These are phyloP conservation scores for Pseudoatta argentina DNA, from an alignment of 1,140 invertebrate genomes.

Conservation along the genomic window DNA sequence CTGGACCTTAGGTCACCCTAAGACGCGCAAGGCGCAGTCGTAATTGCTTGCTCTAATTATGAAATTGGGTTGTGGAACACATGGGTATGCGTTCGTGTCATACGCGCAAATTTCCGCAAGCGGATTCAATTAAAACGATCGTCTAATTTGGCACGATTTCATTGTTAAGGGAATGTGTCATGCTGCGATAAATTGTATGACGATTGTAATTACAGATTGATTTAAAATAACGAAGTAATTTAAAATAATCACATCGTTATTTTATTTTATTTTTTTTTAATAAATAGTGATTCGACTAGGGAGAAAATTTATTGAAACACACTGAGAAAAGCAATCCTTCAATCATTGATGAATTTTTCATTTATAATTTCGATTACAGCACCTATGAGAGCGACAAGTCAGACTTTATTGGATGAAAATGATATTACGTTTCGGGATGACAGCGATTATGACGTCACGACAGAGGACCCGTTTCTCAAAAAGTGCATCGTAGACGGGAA, in stretches of 20 bases:
- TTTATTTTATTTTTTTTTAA: background rate
- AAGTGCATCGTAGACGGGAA: conserved; percentile 81
- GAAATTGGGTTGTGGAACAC: conserved; percentile 72
- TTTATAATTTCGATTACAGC: conserved; percentile 73
- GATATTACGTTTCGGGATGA: conserved; percentile 77
- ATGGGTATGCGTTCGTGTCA: background rate
- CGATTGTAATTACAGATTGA: background rate
- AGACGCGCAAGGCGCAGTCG: background rate
- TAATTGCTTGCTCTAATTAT: conserved; percentile 72
- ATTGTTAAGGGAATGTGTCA: background rate
- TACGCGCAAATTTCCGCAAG: conserved; percentile 61
- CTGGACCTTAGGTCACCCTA: background rate
- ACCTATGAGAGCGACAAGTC: conserved; percentile 76
- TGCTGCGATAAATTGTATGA: background rate
- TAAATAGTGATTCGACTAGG: background rate
- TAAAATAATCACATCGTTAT: background rate
- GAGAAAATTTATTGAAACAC: background rate
- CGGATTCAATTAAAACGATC: conserved; percentile 72
- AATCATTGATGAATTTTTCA: background rate
- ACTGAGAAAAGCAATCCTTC: background rate
- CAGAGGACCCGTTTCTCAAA: conserved; percentile 77
- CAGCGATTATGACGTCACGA: conserved; percentile 72
- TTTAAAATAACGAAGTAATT: background rate
- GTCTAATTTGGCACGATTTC: conserved; percentile 20
- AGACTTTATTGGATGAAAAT: conserved; percentile 80